Evolutionary conservation across 2,888 invertebrate species (phyloP), one percentile per base, ranked within the genome.

Genomic region (Rotaria sp.): DNA sequence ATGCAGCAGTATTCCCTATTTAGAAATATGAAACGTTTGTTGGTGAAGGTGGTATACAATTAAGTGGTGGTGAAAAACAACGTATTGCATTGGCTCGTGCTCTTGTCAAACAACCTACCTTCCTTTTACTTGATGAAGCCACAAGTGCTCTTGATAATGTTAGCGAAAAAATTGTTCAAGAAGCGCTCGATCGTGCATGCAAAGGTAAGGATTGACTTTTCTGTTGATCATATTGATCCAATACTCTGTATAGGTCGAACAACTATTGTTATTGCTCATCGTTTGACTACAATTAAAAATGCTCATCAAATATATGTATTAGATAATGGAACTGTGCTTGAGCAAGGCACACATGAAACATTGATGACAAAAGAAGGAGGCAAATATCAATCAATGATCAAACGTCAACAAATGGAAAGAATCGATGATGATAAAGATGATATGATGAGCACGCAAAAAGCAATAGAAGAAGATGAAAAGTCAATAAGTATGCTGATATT

Each of bases 81-180:
- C n/a, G n/a, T n/a, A n/a, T n/a, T n/a, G n/a, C n/a, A n/a, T n/a
- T n/a, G n/a, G n/a, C n/a, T n/a, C n/a, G n/a, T n/a, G n/a, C n/a
- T n/a, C n/a, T n/a, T n/a, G n/a, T n/a, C n/a, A n/a, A n/a, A n/a
- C n/a, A n/a, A n/a, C n/a, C n/a, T n/a, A n/a, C n/a, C n/a, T n/a
- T n/a, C n/a, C n/a, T n/a, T n/a, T n/a, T n/a, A n/a, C n/a, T n/a
- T n/a, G n/a, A n/a, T n/a, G n/a, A n/a, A n/a, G n/a, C n/a, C n/a
- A 90, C 90, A 93, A 97, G 97, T 87, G 96, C 96, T 52, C 92
- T 99, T 87, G 99, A 99, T 92, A 96, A 97, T 0, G 94, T 98
- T 84, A 99, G 98, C 0, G 99, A 99, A 93, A 94, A 95, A 74
- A 84, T 38, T 52, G 67, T 86, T 21, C 59, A 84, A 67, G 38